Evolutionary conservation across 2,113 vertebrate species (phyloP), one percentile per base, ranked within the genome.

Genomic region (Propithecus coquereli): DNA sequence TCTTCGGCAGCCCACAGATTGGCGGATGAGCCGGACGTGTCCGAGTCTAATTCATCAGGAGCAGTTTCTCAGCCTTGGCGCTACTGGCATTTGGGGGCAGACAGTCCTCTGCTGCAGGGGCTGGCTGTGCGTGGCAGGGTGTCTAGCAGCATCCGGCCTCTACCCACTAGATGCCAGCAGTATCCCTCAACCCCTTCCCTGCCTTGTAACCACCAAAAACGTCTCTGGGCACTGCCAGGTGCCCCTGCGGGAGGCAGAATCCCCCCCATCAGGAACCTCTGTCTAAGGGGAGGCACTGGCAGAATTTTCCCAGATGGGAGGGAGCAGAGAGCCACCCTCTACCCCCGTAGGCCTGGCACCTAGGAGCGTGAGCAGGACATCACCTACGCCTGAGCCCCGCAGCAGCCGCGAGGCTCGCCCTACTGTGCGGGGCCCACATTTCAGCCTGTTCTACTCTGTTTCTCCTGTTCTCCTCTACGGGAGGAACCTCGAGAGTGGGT

Each of bases 21-120:
- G 65, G 23, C 4, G 57, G 50, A 4, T 0, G 22, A 68, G 61
- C 43, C 3, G 34, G 43, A 12, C 0, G 0, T 0, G 17, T 3
- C 54, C 20, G 3, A 45, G 77, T 13, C 1, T 14, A 3, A 43
- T 0, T 34, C 30, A 6, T 2, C 37, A 14, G 13, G 12, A 7
- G 66, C 70, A 4, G 54, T 4, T 13, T 34, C 43, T 43, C 47
- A 0, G 0, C 11, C 86, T 11, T 4, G 2, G 45, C 45, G 1
- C 3, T 9, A 0, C 0, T 16, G 87, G 20, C 57, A 12, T 2
- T 1, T 14, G 25, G 43, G n/a, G 20, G 9, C 0, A 0, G 16
- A 10, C 0, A 4, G 9, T 5, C 37, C 61, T 71, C 2, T 2
- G 0, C 3, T 1, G 1, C 12, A 6, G 37, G 66, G 34, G 17